Percentiles rank a stretch among this genome's conserved stretches.
Conservation (phyloP, 2,888 invertebrate genomes). For the Caenorhabditis panamensis region DNA sequence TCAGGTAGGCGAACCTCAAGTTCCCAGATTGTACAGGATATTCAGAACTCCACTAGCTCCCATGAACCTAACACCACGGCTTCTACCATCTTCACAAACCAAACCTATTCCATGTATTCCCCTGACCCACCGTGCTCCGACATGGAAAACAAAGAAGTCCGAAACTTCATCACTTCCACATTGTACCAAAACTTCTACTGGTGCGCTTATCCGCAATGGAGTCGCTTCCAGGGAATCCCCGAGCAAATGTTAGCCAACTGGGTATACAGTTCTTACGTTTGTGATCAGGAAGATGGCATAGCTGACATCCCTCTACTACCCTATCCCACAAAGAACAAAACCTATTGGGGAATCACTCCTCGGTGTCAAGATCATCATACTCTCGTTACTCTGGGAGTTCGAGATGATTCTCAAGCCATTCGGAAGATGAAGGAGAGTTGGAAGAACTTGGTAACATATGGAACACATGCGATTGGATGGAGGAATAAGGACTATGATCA, state of each 20-base stretch:
- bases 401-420: constrained; percentile 14
- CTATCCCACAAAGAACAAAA: background rate
- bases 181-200: background rate
- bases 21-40: too few relatives aligned
- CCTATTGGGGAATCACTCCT: constrained; percentile 29
- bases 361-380: background rate
- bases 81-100: background rate
- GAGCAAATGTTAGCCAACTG: constrained; percentile 8
- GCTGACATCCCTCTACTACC: background rate
- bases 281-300: constrained; percentile 8
- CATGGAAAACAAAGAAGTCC: background rate
- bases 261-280: constrained; percentile 16
- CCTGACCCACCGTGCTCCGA: background rate
- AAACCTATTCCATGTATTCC: background rate
- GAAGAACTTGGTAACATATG: background rate
- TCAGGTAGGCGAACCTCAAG: too few relatives aligned
- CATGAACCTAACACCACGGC: too few relatives aligned
- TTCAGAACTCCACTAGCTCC: background rate
- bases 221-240: background rate
- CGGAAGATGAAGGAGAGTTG: constrained; percentile 5
- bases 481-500: constrained; percentile 4
- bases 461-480: constrained; percentile 14
- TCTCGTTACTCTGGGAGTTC: constrained; percentile 18
- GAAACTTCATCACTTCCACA: background rate
- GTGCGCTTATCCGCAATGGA: constrained; percentile 5